Conservation (phyloP, 2,797 vertebrate genomes). For the Channallabes apus region DNA sequence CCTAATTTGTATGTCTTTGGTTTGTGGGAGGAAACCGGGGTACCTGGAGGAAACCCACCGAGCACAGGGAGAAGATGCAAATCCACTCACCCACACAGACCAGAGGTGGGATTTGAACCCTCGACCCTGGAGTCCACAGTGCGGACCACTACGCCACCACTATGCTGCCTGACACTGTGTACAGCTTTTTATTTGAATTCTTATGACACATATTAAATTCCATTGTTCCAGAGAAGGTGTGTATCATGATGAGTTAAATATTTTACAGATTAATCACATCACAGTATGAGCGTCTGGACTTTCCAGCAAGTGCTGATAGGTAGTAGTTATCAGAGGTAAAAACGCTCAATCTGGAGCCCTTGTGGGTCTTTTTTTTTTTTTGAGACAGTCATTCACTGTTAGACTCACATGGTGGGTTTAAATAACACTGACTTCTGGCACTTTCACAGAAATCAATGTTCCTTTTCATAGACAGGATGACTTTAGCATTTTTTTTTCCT, state of each 20-base stretch:
- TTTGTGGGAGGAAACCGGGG: too few relatives aligned
- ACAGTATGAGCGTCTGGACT: neutral
- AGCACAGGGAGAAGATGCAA: too few relatives aligned
- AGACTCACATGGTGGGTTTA: conserved; percentile 19
- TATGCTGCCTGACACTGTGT: neutral
- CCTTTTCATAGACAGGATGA: conserved; percentile 34
- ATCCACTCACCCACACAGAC: too few relatives aligned
- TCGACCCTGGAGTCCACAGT: too few relatives aligned
- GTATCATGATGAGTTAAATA: neutral
- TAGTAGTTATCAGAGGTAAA: neutral
- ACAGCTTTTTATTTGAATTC: neutral
- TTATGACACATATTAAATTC: neutral
- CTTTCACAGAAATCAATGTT: conserved; percentile 29
- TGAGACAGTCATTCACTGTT: conserved; percentile 11
- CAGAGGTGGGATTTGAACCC: too few relatives aligned
- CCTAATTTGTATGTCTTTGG: too few relatives aligned
- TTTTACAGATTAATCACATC: neutral
- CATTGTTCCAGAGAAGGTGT: neutral
- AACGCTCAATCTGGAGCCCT: neutral
- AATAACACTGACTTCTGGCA: conserved; percentile 20
- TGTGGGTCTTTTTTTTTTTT: neutral
- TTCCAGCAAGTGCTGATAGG: neutral
- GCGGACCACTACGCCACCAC: too few relatives aligned
- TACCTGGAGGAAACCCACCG: too few relatives aligned
- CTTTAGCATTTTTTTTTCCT: neutral